These are phyloP conservation scores for Iphiclides podalirius DNA, from an alignment of 2,888 invertebrate genomes.

Conservation along the genomic window DNA sequence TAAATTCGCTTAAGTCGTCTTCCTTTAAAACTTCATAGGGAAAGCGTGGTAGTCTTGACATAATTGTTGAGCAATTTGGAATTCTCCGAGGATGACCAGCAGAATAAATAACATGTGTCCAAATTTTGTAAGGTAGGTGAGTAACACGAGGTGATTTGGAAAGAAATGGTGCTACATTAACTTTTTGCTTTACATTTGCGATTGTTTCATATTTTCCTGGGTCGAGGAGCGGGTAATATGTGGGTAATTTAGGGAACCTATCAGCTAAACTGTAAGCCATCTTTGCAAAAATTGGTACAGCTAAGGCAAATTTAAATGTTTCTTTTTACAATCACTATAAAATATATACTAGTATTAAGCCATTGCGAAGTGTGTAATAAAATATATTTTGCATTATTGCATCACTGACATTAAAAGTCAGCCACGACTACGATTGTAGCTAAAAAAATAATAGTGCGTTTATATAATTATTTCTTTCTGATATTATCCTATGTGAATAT, in stretches of 20 bases:
- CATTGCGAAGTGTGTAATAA: no score
- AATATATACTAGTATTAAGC: no score
- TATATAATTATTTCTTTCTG: no score
- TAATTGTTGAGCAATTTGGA: constrained; percentile 51
- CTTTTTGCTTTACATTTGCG: constrained; percentile 26
- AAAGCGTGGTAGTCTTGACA: constrained; percentile 56
- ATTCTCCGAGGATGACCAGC: constrained; percentile 37
- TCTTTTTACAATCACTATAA: no score
- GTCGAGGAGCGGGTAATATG: constrained; percentile 47
- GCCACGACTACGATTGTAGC: no score
- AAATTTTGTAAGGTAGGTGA: constrained; percentile 34
- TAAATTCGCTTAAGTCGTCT: constrained; percentile 50
- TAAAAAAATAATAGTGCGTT: no score
- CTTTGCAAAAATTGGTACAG: background rate
- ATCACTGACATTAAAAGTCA: no score
- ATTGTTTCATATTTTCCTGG: constrained; percentile 56
- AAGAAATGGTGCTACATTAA: constrained; percentile 52
- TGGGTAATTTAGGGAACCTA: constrained; percentile 44
- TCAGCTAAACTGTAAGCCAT: constrained; percentile 54
- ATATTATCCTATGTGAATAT: no score
- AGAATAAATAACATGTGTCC: constrained; percentile 55
- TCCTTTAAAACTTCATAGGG: constrained; percentile 52
- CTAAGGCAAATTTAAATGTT: no score
- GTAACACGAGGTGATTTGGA: constrained; percentile 46
- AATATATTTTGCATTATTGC: no score